A percentile compares a stretch with the other conserved stretches of the same genome.
phyloP scores from a whole-genome alignment of 1,140 invertebrate species.

The Drosophila elegans region DNA sequence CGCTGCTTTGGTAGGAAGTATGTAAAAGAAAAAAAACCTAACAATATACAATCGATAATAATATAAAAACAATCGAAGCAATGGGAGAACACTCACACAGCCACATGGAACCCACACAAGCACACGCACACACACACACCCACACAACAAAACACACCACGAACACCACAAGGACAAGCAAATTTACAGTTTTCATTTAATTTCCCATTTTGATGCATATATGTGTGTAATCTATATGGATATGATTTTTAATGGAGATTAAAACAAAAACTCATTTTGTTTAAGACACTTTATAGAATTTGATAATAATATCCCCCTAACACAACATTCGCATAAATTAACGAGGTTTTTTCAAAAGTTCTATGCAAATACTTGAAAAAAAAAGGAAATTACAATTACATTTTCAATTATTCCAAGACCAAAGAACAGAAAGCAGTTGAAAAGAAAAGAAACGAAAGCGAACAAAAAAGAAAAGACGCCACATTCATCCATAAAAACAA shows the following conservation, averaged over 20 bases:
- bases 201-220: slow-evolving; percentile 33
- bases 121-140: slow-evolving; percentile 3
- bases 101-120: slow-evolving; percentile 11
- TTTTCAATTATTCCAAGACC: slow-evolving; percentile 48
- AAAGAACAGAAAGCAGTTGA: slow-evolving; percentile 33
- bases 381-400: slow-evolving; percentile 29
- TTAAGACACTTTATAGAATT: slow-evolving; percentile 16
- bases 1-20: slow-evolving; percentile 80
- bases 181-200: slow-evolving; percentile 24
- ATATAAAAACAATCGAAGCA: slow-evolving; percentile 14
- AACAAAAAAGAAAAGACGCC: slow-evolving; percentile 68
- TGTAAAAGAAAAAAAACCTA: slow-evolving; percentile 58
- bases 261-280: slow-evolving; percentile 23
- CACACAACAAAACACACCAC: slow-evolving; percentile 12
- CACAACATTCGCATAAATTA: slow-evolving; percentile 45
- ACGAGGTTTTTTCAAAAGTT: slow-evolving; percentile 72
- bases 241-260: slow-evolving; percentile 38
- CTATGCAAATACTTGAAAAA: slow-evolving; percentile 68
- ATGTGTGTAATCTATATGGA: slow-evolving; percentile 21
- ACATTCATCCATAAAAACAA: slow-evolving; percentile 78
- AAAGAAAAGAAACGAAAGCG: slow-evolving; percentile 17
- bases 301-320: slow-evolving; percentile 15
- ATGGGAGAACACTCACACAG: slow-evolving; percentile 12
- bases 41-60: slow-evolving; percentile 43
- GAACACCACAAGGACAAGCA: slow-evolving; percentile 16